phyloP scores from a whole-genome alignment of 2,113 vertebrate species.

The Merops nubicus region DNA sequence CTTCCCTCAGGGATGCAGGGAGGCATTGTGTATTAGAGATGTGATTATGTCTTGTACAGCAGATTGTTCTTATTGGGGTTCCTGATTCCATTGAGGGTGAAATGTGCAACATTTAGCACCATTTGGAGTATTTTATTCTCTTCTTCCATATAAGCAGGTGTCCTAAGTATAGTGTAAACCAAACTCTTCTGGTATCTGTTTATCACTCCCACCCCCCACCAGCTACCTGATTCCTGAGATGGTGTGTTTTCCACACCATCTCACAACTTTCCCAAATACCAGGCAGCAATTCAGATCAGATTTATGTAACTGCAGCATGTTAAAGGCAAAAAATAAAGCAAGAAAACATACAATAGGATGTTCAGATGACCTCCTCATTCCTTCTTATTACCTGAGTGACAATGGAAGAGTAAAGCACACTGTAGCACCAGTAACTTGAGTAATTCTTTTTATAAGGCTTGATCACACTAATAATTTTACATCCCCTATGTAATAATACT shows the following conservation, averaged over 20 bases:
- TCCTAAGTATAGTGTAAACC: not conserved
- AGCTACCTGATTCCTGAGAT: not conserved
- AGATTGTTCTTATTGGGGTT: not conserved
- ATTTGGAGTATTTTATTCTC: not conserved
- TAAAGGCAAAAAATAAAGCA: not conserved
- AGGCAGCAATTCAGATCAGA: not conserved
- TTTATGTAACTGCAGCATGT: not conserved
- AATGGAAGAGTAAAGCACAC: not conserved
- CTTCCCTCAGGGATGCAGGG: not conserved
- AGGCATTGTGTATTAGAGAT: not conserved
- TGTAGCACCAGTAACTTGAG: not conserved
- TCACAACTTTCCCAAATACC: not conserved
- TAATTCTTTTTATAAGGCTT: not conserved
- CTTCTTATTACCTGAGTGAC: not conserved
- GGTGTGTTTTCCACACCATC: not conserved
- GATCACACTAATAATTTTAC: not conserved
- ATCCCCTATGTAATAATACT: not conserved
- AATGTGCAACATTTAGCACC: not conserved
- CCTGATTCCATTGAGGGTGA: not conserved
- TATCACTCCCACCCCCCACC: not conserved
- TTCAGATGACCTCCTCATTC: not conserved
- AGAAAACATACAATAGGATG: fast-evolving
- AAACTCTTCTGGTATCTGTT: not conserved
- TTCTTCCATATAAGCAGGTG: not conserved
- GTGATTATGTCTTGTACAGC: not conserved